phyloP scores from a whole-genome alignment of 2,888 invertebrate genomes.

The Metallyticus violacea region DNA sequence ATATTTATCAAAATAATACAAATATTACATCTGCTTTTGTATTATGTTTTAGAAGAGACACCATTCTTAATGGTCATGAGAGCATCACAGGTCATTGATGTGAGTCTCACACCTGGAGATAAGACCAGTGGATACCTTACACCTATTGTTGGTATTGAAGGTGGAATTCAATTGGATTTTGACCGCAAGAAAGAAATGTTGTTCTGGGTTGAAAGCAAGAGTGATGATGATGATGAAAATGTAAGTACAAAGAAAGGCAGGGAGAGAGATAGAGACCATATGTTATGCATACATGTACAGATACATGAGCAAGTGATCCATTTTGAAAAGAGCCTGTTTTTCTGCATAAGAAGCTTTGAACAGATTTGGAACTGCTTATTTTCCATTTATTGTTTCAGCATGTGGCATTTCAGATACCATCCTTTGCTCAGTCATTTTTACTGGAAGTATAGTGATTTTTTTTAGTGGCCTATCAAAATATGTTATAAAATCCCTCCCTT shows the following conservation, averaged over 20 bases:
- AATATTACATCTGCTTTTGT: background rate
- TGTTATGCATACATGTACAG: background rate
- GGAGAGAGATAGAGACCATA: background rate
- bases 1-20: too few species aligned
- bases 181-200: conserved; percentile 81
- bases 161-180: conserved; percentile 87
- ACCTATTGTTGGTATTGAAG: conserved; percentile 84
- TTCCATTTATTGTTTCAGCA: too few species aligned
- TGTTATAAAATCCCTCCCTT: too few species aligned
- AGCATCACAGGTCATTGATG: conserved; percentile 84
- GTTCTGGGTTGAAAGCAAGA: conserved; percentile 79
- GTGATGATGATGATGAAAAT: conserved; percentile 57
- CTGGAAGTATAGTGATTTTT: too few species aligned
- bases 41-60: conserved; percentile 62
- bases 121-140: conserved; percentile 75
- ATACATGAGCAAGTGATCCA: background rate
- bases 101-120: conserved; percentile 72
- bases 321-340: too few species aligned
- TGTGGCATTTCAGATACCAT: too few species aligned
- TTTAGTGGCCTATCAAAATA: too few species aligned
- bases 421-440: too few species aligned
- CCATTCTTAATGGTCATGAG: conserved; percentile 88
- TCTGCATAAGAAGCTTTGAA: too few species aligned
- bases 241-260: conserved; percentile 39
- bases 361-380: too few species aligned